Conservation (phyloP, 2,888 invertebrate species). For the Drosophila dives region DNA sequence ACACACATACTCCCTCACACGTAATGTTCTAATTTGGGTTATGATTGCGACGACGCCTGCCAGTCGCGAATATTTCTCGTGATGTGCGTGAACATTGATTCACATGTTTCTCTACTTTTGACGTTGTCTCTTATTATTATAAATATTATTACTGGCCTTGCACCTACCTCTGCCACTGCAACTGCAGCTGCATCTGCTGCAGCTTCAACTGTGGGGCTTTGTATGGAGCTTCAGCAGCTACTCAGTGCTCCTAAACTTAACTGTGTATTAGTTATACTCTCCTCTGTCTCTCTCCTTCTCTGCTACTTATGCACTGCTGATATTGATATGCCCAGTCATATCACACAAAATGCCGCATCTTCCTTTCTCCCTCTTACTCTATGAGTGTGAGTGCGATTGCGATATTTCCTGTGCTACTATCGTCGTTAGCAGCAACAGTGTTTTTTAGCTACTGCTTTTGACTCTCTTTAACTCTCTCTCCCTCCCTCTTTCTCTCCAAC, state of each 20-base stretch:
- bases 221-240: conserved; percentile 25
- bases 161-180: conserved; percentile 22
- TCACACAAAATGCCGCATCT: conserved; percentile 44
- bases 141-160: conserved; percentile 25
- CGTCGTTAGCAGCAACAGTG: conserved; percentile 45
- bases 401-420: conserved; percentile 58
- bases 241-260: conserved; percentile 22
- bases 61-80: conserved; percentile 20
- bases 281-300: neutral
- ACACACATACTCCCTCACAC: conserved; percentile 12
- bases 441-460: conserved; percentile 32
- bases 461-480: conserved; percentile 46
- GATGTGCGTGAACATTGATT: conserved; percentile 1
- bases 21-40: conserved; percentile 70
- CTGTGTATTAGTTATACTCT: neutral
- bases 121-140: conserved; percentile 24
- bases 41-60: conserved; percentile 34
- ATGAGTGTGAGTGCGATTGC: conserved; percentile 18
- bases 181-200: conserved; percentile 33
- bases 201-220: conserved; percentile 19
- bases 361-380: neutral
- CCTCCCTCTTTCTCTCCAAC: conserved; percentile 6
- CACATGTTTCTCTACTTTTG: conserved; percentile 11
- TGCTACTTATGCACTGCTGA: conserved; percentile 26
- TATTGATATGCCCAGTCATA: conserved; percentile 54